These are phyloP conservation scores for Epistrophella euchroma DNA, from an alignment of 2,888 invertebrate genomes.

Conservation along the genomic window DNA sequence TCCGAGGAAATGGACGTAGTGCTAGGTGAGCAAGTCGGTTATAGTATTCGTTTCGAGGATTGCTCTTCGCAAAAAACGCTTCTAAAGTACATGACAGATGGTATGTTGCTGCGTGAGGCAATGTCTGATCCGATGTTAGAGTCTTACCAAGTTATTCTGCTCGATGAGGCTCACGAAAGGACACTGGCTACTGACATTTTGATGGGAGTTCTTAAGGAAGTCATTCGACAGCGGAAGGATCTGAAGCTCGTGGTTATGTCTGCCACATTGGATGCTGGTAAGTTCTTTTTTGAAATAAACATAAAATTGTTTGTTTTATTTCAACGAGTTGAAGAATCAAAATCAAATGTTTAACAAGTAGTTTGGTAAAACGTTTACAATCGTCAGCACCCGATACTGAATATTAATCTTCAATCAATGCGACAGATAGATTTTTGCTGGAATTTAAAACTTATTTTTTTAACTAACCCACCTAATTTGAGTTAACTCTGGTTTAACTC, in stretches of 20 bases:
- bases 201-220: slow-evolving; percentile 99
- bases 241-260: slow-evolving; percentile 99
- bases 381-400: no score
- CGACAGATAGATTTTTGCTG: no score
- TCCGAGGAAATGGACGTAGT: slow-evolving; percentile 99
- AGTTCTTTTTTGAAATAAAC: slow-evolving; percentile 48
- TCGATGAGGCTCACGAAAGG: slow-evolving; percentile 99
- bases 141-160: slow-evolving; percentile 92
- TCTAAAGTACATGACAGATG: slow-evolving; percentile 99
- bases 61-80: slow-evolving; percentile 97
- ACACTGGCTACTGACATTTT: slow-evolving; percentile 99
- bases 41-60: slow-evolving; percentile 99
- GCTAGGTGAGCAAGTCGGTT: slow-evolving; percentile 95
- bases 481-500: no score
- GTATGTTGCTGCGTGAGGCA: slow-evolving; percentile 99
- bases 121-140: slow-evolving; percentile 99
- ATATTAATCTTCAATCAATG: no score
- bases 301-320: background rate
- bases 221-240: slow-evolving; percentile 92
- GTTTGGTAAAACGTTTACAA: background rate
- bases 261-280: slow-evolving; percentile 99
- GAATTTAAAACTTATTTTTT: no score
- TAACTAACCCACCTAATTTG: no score
- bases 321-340: background rate
- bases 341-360: no score